A percentile compares a stretch with the other conserved stretches of the same genome.
phyloP scores from a whole-genome alignment of 2,888 invertebrate genomes.

The Incurvaria masculella region DNA sequence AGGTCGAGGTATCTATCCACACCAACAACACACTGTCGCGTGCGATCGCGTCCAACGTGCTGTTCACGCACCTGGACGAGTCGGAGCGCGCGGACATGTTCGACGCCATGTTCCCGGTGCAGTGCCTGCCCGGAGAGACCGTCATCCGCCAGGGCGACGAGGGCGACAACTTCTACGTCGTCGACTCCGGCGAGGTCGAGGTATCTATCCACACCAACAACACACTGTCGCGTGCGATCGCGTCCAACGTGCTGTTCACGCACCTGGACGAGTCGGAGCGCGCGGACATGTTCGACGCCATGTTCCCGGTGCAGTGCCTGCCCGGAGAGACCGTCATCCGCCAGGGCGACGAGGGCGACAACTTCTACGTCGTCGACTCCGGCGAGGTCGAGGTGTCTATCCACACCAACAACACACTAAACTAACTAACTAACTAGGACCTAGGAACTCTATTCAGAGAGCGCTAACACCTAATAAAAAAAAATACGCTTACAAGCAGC shows the following conservation, averaged over 20 bases:
- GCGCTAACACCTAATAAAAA: no score
- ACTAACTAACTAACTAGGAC: no score
- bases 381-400: constrained; percentile 95
- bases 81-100: constrained; percentile 97
- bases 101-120: constrained; percentile 99
- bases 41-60: constrained; percentile 96
- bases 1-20: constrained; percentile 96
- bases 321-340: constrained; percentile 95
- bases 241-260: constrained; percentile 96
- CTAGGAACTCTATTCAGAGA: no score
- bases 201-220: no score
- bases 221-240: constrained; percentile 95
- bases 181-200: constrained; percentile 97
- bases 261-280: constrained; percentile 97
- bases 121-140: constrained; percentile 88
- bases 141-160: constrained; percentile 98
- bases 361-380: constrained; percentile 98
- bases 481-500: no score
- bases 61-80: constrained; percentile 97
- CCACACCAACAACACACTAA: no score
- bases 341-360: constrained; percentile 98
- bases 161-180: constrained; percentile 99
- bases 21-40: constrained; percentile 94
- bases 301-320: constrained; percentile 96
- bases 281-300: constrained; percentile 98